Base-by-base conservation (phyloP, 1,140 invertebrate genomes). In the Rhagoletis zephyria region DNA sequence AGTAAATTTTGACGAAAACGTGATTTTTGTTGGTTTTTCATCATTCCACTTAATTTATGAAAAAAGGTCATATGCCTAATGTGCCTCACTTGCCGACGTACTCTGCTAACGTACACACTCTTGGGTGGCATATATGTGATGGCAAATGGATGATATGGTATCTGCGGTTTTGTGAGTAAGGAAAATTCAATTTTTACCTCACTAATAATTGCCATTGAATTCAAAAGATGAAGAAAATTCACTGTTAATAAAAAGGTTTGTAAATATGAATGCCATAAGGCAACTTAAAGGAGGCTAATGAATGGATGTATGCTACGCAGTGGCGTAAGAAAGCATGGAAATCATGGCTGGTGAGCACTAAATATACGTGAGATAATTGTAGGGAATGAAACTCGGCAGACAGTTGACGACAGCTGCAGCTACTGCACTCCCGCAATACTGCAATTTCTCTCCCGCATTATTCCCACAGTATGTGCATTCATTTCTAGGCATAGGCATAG, bases 131-230 rank as follows among this genome's bases (percentile, higher is more conserved):
- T 2, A 7, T 10, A n/a, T 81, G 74, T 30, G 45, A 48, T 81
- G 51, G 74, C 19, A 56, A 48, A 48, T 81, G 19, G 30, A 42
- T 5, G 30, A 67, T 30, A 30, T 67, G 64, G 0, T 45, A 59
- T 3, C 19, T 81, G 74, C n/a, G 74, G 74, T 81, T 81, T 81
- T 81, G 3, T 74, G 42, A 42, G 40, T 2, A 14, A 45, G 16
- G 14, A 81, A 30, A 70, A 45, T 1, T 48, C 9, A 30, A 30
- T 67, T 30, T 67, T 81, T 74, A 45, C 67, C 48, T 74, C 4
- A 45, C 4, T 42, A 67, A 81, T 81, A 56, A 56, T 81, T 81
- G 48, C 48, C n/a, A 56, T 81, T 81, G 74, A 56, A 81, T 74
- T 42, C 14, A 6, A 74, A 74, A 74, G 14, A 40, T 45, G 67